Percentiles rank a stretch among this genome's conserved stretches.
These are phyloP conservation scores for Wasmannia auropunctata DNA, from an alignment of 1,140 invertebrate genomes.

Conservation along the genomic window DNA sequence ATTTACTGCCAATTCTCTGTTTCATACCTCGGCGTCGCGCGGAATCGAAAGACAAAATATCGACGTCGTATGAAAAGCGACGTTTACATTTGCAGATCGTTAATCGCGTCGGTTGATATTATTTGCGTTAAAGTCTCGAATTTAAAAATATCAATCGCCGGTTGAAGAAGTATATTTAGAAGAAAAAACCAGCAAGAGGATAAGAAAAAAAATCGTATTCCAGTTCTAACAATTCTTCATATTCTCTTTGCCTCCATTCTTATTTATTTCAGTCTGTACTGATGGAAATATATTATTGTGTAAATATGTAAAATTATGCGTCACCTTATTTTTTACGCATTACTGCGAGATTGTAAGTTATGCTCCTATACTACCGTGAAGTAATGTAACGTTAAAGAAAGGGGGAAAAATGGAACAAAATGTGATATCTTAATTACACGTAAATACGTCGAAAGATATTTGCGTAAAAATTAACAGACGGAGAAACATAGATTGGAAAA, in stretches of 20 bases:
- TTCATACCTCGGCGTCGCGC: constrained; percentile 30
- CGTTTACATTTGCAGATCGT: constrained; percentile 19
- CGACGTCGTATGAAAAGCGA: not conserved
- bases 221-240: not conserved
- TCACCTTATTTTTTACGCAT: not conserved
- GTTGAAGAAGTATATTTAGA: not conserved
- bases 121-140: not conserved
- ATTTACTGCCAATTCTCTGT: constrained; percentile 55
- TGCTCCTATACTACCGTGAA: not conserved
- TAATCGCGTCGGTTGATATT: not conserved
- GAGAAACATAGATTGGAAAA: not conserved
- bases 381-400: not conserved
- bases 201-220: not conserved
- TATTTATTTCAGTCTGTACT: not conserved
- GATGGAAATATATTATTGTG: not conserved
- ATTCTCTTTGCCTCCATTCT: not conserved
- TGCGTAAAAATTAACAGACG: not conserved
- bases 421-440: not conserved
- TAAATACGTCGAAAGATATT: not conserved
- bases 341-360: not conserved
- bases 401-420: not conserved
- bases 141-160: not conserved
- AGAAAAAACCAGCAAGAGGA: not conserved
- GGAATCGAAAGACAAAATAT: constrained; percentile 41
- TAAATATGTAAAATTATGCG: not conserved